Evolutionary conservation across 2,888 invertebrate species (phyloP), one percentile per base, ranked within the genome.

Genomic region (Rapana venosa): DNA sequence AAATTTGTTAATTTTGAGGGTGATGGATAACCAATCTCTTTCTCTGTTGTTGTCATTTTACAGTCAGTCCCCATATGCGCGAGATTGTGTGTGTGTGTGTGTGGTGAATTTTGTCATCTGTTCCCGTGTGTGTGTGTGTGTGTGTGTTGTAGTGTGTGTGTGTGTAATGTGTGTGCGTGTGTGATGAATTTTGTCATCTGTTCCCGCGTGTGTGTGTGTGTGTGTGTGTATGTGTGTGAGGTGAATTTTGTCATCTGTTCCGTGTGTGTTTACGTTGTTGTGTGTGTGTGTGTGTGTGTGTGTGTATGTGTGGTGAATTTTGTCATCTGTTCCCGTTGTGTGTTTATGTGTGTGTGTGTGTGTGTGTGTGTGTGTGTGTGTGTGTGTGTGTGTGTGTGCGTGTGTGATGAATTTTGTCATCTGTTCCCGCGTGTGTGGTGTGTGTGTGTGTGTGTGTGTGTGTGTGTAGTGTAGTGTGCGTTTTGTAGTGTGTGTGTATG

Each of bases 361-460:
- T 77, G 30, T 30, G 11, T 77, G 77, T 77, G 77, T 77, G 77
- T 77, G 30, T 77, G 77, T 77, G 30, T 77, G 77, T 77, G 30
- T 30, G n/a, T n/a, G n/a, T n/a, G n/a, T n/a, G n/a, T n/a, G n/a
- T n/a, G n/a, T n/a, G n/a, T n/a, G n/a, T n/a, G n/a, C 13, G 66
- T 66, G 66, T 66, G 66, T 66, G 66, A 6, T n/a, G n/a, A n/a
- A n/a, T n/a, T n/a, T n/a, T n/a, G n/a, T n/a, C n/a, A n/a, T n/a
- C n/a, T n/a, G n/a, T n/a, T n/a, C n/a, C n/a, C n/a, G n/a, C n/a
- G 66, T 66, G 4, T 66, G 66, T 66, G 66, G 83, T 66, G 66
- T 66, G 66, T 66, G 66, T 66, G 66, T 66, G 66, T 66, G 4
- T 66, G 66, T 66, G 66, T 66, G 4, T 66, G 66, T 66, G 13